Base-by-base conservation (phyloP, 2,113 vertebrate species). In the Actinemys pallida region DNA sequence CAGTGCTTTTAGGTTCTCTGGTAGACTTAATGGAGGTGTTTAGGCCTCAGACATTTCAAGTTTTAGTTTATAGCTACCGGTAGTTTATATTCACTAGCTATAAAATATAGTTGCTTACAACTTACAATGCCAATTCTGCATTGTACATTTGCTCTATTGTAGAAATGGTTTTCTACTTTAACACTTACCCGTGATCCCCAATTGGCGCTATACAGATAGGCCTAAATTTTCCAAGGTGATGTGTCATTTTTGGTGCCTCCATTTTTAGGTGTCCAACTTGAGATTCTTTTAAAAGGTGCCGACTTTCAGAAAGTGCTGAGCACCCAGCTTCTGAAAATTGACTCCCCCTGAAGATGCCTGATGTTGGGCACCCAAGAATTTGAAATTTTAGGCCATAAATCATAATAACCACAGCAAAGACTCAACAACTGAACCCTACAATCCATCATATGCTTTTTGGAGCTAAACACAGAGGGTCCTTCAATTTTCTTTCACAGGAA, bases 131-230 rank as follows among this genome's bases (percentile, higher is more conserved):
- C 87, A 93, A 31, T 2, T 17, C 12, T 45, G 54, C 5, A 22
- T 7, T 16, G 65, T 25, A 62, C 45, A 50, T 39, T 53, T 62
- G 49, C 84, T 75, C 39, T 42, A 53, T 25, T 83, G 14, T 24
- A 9, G 22, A 81, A 90, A 17, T 47, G 35, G 16, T n/a, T 82
- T 19, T 82, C 54, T 12, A 59, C 39, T 39, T 69, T 47, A 86
- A 65, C 0, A 0, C 0, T 5, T 84, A 57, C 31, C 5, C 27
- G 12, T 59, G 57, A 31, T 79, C 79, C 65, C 81, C 85, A 88
- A n/a, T 24, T 39, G 24, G 13, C 5, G 25, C 82, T 90, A 65
- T 90, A 82, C n/a, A 81, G 89, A 85, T 57, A 52, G 79, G 49
- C 79, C 49, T 81, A 52, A 5, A 35, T 50, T 81, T 52, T 81